phyloP scores from a whole-genome alignment of 1,140 invertebrate species.

The Sinella curviseta region DNA sequence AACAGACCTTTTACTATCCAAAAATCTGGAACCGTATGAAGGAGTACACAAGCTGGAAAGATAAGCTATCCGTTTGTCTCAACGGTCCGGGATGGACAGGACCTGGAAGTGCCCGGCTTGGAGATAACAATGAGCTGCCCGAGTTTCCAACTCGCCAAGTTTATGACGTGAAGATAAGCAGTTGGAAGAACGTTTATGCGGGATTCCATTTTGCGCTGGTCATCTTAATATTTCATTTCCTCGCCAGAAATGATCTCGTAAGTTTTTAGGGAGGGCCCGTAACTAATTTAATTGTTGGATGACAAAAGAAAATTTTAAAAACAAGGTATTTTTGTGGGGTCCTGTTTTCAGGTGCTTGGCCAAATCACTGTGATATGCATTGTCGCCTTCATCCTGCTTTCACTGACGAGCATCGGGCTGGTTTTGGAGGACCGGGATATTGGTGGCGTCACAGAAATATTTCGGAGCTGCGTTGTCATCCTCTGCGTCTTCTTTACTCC shows the following conservation, averaged over 20 bases:
- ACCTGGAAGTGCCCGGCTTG: conserved; percentile 76
- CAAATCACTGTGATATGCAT: not conserved
- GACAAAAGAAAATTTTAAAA: no score
- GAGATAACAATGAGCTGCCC: conserved; percentile 71
- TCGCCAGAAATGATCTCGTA: conserved; percentile 61
- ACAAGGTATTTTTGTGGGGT: not conserved
- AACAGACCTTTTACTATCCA: conserved; percentile 39
- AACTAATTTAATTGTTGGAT: not conserved
- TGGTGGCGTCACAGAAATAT: conserved; percentile 33
- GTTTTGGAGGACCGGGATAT: not conserved
- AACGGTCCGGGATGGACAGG: conserved; percentile 83
- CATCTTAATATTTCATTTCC: conserved; percentile 65
- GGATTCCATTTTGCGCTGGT: conserved; percentile 68
- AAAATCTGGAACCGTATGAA: conserved; percentile 63
- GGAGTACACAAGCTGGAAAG: conserved; percentile 58
- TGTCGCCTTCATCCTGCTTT: not conserved
- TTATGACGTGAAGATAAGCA: conserved; percentile 67
- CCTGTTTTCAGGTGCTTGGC: not conserved
- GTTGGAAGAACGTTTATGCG: conserved; percentile 70
- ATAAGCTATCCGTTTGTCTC: conserved; percentile 72
- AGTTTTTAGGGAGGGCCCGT: no score
- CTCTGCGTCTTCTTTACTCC: not conserved
- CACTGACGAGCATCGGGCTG: conserved; percentile 4
- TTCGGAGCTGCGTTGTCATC: not conserved
- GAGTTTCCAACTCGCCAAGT: conserved; percentile 66